A percentile compares a stretch with the other conserved stretches of the same genome.
These are phyloP conservation scores for Paramisgurnus dabryanus DNA, from an alignment of 2,113 vertebrate genomes.

Conservation along the genomic window DNA sequence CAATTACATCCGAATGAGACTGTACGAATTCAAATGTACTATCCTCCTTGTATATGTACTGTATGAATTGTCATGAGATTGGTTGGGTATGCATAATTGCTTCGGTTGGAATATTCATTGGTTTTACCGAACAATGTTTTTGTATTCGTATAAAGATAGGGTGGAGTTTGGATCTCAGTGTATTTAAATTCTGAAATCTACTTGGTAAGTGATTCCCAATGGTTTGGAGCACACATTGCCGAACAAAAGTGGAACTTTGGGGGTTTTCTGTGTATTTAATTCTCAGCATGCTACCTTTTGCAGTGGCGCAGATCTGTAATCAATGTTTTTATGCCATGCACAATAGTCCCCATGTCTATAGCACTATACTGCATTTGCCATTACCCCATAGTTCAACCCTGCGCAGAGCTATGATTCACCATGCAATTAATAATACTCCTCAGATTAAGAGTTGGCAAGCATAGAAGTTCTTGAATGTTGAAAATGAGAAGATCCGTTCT, in stretches of 20 bases:
- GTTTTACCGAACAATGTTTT: neutral
- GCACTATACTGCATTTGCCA: neutral
- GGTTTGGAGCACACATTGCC: conserved; percentile 17
- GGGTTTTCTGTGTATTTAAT: conserved; percentile 2
- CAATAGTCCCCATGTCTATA: conserved; percentile 3
- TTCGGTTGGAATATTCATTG: neutral
- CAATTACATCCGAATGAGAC: no score
- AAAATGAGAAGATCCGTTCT: conserved; percentile 19
- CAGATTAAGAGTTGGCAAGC: conserved; percentile 34
- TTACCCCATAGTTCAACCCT: conserved; percentile 24
- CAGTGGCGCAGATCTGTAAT: conserved; percentile 26
- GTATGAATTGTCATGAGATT: no score
- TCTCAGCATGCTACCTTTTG: neutral
- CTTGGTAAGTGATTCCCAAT: neutral
- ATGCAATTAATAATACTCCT: conserved; percentile 40
- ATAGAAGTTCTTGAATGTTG: conserved; percentile 6
- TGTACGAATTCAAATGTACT: no score
- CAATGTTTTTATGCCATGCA: conserved; percentile 28
- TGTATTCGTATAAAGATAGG: no score
- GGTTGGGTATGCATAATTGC: neutral
- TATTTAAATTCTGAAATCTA: neutral
- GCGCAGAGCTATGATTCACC: conserved; percentile 25
- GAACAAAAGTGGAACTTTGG: conserved; percentile 13
- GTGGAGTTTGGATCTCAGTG: neutral
- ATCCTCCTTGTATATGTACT: no score